A percentile compares a stretch with the other conserved stretches of the same genome.
Evolutionary conservation across 2,888 invertebrate species (phyloP).

Genomic region (Trypoxylon attenuatum): DNA sequence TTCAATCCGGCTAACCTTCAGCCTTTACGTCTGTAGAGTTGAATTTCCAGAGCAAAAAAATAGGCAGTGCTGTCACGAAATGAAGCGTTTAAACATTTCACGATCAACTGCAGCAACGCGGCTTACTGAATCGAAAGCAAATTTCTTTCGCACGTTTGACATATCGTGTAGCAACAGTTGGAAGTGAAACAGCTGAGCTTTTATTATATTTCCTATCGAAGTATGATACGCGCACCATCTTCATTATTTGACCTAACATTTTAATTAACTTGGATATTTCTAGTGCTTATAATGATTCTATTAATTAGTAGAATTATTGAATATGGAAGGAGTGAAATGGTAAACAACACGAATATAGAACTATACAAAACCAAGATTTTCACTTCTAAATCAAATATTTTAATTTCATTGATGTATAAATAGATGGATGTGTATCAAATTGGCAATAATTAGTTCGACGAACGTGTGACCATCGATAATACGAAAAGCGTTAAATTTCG

Average conservation of each 20-base stretch:
- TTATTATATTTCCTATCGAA: background rate
- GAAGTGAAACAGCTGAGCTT: background rate
- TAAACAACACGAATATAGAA: too few relatives aligned
- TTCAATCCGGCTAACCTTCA: background rate
- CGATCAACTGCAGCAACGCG: background rate
- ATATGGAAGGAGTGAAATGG: too few relatives aligned
- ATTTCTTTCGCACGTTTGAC: background rate
- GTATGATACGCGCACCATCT: background rate
- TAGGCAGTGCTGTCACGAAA: background rate
- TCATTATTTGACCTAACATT: background rate
- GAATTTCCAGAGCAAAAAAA: conserved; percentile 6
- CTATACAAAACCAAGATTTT: too few relatives aligned
- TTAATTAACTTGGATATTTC: background rate
- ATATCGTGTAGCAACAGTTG: background rate
- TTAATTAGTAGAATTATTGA: too few relatives aligned
- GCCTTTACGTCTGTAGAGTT: background rate
- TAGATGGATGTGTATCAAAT: too few relatives aligned
- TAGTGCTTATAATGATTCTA: background rate
- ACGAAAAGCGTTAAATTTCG: too few relatives aligned
- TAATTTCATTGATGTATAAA: too few relatives aligned
- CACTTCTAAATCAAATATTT: too few relatives aligned
- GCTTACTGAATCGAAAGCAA: background rate
- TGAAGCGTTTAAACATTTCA: background rate
- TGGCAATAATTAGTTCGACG: too few relatives aligned
- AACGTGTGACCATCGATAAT: too few relatives aligned